Evolutionary conservation across 2,113 vertebrate species (phyloP).

Genomic region (Eurypyga helias): DNA sequence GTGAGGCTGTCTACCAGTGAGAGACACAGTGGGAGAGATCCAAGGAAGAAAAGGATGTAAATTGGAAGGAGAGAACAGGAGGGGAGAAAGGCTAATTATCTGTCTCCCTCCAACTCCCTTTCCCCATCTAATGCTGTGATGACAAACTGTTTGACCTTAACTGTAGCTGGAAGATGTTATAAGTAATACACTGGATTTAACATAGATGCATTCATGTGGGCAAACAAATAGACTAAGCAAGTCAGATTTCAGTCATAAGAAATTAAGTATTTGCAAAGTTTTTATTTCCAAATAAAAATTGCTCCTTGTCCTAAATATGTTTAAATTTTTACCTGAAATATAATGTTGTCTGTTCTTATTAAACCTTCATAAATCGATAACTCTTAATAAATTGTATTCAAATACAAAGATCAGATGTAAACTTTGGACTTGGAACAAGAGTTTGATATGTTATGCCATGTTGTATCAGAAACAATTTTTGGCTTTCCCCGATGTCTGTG

Average conservation of each 20-base stretch:
- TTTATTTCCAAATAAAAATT: background rate
- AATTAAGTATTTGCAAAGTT: background rate
- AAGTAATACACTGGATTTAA: background rate
- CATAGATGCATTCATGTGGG: background rate
- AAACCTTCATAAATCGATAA: background rate
- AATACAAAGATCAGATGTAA: background rate
- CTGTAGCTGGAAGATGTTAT: background rate
- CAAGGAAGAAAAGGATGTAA: background rate
- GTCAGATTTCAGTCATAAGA: background rate
- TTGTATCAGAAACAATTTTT: background rate
- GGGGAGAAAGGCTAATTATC: background rate
- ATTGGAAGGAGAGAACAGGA: background rate
- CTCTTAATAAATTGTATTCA: background rate
- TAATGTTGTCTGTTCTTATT: rapidly evolving
- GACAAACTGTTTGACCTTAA: background rate
- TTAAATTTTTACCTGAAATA: background rate
- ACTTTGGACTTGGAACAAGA: background rate
- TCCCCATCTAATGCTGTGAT: background rate
- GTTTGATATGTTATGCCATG: background rate
- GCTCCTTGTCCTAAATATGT: background rate
- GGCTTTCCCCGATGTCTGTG: background rate
- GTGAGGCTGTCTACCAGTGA: background rate
- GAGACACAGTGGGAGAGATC: background rate
- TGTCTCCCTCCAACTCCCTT: background rate
- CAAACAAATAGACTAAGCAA: background rate